These are phyloP conservation scores for Helicoverpa zea DNA, from an alignment of 1,140 invertebrate species.

Conservation along the genomic window DNA sequence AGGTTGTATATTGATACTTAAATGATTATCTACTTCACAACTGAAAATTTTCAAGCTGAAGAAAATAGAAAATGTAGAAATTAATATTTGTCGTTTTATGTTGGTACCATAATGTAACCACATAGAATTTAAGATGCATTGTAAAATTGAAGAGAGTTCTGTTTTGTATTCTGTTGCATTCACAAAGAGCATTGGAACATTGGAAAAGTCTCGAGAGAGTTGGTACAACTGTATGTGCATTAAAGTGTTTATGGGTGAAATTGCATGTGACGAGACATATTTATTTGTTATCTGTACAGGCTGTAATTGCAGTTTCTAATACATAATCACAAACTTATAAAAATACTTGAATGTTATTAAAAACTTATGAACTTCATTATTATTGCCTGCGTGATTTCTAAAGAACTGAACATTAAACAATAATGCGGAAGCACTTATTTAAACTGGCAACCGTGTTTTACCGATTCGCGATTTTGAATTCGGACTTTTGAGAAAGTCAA, in stretches of 20 bases:
- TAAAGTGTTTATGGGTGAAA: conserved; percentile 6
- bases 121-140: neutral
- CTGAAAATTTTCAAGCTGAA: neutral
- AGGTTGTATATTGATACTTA: conserved; percentile 6
- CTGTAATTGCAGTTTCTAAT: no score
- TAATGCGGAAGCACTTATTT: neutral
- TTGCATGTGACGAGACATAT: neutral
- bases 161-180: neutral
- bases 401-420: neutral
- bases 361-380: neutral
- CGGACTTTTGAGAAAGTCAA: neutral
- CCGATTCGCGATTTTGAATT: neutral
- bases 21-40: neutral
- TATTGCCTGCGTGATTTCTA: neutral
- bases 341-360: neutral
- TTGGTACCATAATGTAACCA: no score
- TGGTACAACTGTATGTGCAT: neutral
- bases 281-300: neutral
- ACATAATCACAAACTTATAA: no score
- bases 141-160: neutral
- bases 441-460: neutral
- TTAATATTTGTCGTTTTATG: no score
- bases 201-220: neutral
- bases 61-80: neutral
- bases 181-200: neutral